Evolutionary conservation across 2,113 vertebrate species (phyloP).

Genomic region (Oplegnathus fasciatus): DNA sequence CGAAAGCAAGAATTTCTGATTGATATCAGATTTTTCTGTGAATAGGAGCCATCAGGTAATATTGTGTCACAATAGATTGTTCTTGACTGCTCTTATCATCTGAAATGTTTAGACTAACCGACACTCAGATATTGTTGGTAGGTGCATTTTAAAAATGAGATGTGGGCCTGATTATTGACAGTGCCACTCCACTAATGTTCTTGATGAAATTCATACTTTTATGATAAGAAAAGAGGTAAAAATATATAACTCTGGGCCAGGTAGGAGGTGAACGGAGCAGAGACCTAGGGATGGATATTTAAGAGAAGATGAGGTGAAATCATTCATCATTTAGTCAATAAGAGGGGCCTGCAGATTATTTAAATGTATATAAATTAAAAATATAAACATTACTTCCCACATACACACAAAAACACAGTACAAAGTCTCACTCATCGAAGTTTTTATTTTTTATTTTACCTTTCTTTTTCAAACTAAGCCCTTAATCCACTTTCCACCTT

Average conservation of each 20-base stretch:
- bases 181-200: no score
- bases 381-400: neutral
- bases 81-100: neutral
- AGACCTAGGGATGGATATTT: no score
- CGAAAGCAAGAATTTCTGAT: slow-evolving; percentile 38
- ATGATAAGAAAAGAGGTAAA: no score
- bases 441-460: neutral
- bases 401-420: neutral
- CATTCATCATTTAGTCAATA: no score
- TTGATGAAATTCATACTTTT: no score
- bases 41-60: neutral
- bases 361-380: no score
- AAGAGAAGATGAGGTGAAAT: no score
- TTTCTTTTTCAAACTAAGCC: neutral
- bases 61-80: neutral
- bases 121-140: neutral
- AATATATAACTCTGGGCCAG: no score
- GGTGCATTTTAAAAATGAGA: no score
- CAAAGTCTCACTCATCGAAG: neutral
- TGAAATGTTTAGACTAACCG: neutral
- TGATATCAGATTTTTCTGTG: slow-evolving; percentile 47
- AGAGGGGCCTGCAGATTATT: no score
- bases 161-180: no score
- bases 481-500: neutral
- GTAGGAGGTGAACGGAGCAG: no score